These are phyloP conservation scores for Tethea ocularis DNA, from an alignment of 2,888 invertebrate species.

Conservation along the genomic window DNA sequence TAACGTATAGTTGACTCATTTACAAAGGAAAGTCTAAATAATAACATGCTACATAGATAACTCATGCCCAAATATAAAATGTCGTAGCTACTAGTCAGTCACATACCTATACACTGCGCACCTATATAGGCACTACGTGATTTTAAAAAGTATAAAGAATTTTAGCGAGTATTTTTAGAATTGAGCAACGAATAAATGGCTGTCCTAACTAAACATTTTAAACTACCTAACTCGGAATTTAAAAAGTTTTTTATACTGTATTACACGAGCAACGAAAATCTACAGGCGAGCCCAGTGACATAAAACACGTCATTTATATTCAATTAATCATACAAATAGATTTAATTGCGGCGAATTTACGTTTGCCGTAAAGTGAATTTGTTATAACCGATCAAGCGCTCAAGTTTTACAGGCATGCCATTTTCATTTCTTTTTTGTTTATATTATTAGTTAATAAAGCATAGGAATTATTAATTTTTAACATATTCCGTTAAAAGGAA, in stretches of 20 bases:
- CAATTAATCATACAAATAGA: conserved; percentile 69
- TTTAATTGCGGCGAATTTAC: conserved; percentile 74
- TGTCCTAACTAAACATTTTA: conserved; percentile 38
- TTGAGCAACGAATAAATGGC: conserved; percentile 21
- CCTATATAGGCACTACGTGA: too few species aligned
- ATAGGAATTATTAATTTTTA: too few species aligned
- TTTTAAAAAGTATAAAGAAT: background rate
- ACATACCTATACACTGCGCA: too few species aligned
- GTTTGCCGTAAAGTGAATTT: conserved; percentile 58
- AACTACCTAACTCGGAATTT: conserved; percentile 31
- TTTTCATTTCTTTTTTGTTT: conserved; percentile 15
- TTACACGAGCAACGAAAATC: conserved; percentile 22
- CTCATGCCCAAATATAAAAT: too few species aligned
- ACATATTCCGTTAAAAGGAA: conserved; percentile 19
- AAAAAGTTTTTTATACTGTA: conserved; percentile 40
- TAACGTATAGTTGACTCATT: background rate
- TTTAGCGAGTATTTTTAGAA: background rate
- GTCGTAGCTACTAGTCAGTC: too few species aligned
- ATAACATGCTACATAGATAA: too few species aligned
- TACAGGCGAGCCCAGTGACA: conserved; percentile 23
- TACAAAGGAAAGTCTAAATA: background rate
- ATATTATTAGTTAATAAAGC: too few species aligned
- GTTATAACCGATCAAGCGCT: conserved; percentile 41
- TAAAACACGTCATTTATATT: conserved; percentile 58
- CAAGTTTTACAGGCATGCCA: conserved; percentile 44